Conservation (phyloP, 2,113 vertebrate genomes). For the Oncorhynchus gorbuscha region DNA sequence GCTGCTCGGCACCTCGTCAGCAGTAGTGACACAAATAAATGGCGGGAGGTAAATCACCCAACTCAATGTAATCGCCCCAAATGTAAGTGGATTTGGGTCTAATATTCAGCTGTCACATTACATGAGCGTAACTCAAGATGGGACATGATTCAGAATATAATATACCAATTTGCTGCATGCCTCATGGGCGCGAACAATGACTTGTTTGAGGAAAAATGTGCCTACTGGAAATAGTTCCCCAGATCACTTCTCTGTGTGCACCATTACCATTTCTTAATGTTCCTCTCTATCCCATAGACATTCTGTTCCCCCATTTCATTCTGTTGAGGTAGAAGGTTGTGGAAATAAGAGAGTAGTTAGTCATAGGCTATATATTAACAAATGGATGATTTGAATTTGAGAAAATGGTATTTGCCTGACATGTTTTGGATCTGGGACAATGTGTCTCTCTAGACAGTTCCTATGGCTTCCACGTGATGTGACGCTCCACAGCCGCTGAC, state of each 20-base stretch:
- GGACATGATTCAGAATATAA: constrained; percentile 3
- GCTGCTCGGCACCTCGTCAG: neutral
- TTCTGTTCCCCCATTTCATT: neutral
- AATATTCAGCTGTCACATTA: constrained; percentile 2
- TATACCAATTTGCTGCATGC: neutral
- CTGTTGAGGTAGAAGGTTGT: neutral
- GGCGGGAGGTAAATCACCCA: neutral
- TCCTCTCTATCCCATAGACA: neutral
- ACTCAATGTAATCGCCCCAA: neutral
- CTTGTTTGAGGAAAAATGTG: neutral
- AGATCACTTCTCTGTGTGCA: neutral
- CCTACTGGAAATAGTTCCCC: neutral
- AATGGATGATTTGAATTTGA: neutral
- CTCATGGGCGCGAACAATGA: neutral
- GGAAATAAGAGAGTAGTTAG: neutral
- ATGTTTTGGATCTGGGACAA: neutral
- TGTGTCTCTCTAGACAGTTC: neutral
- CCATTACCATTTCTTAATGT: neutral
- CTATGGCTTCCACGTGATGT: neutral
- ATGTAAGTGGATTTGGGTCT: neutral
- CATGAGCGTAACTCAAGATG: neutral
- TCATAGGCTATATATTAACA: neutral
- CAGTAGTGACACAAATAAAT: neutral
- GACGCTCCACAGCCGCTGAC: neutral
- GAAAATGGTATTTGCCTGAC: neutral